Evolutionary conservation across 2,113 vertebrate species (phyloP).

Genomic region (Microcebus griseorufus): DNA sequence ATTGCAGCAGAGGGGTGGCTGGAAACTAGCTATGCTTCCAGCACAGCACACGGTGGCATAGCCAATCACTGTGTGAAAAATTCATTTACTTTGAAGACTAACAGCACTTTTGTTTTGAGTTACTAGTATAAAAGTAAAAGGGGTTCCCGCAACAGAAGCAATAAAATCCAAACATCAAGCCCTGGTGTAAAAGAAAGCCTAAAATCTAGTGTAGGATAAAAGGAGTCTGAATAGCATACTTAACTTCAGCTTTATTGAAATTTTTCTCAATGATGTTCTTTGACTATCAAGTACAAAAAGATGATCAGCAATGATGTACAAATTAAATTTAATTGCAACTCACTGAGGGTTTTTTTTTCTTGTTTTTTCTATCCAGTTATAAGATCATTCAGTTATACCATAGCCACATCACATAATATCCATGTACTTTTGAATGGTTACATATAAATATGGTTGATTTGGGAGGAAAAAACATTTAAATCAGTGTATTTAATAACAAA

Average conservation of each 20-base stretch:
- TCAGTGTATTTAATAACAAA: neutral
- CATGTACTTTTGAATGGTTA: neutral
- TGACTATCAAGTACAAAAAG: neutral
- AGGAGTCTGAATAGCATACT: neutral
- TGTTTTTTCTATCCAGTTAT: neutral
- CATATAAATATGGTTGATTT: neutral
- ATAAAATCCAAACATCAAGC: neutral
- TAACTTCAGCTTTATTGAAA: neutral
- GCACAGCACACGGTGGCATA: neutral
- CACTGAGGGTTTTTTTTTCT: conserved; percentile 34
- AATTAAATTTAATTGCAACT: neutral
- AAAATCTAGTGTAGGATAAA: neutral
- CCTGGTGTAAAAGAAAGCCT: neutral
- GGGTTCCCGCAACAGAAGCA: neutral
- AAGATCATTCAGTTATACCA: neutral
- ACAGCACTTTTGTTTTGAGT: conserved; percentile 5
- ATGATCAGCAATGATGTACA: neutral
- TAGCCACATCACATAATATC: neutral
- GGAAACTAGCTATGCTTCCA: neutral
- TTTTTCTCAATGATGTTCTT: neutral
- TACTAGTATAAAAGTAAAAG: conserved; percentile 10
- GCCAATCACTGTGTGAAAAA: neutral
- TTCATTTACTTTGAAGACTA: neutral
- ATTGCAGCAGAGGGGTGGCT: neutral
- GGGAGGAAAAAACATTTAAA: neutral